Percentiles rank a stretch among this genome's conserved stretches.
Conservation (phyloP, 2,113 vertebrate species). For the Pholis gunnellus region DNA sequence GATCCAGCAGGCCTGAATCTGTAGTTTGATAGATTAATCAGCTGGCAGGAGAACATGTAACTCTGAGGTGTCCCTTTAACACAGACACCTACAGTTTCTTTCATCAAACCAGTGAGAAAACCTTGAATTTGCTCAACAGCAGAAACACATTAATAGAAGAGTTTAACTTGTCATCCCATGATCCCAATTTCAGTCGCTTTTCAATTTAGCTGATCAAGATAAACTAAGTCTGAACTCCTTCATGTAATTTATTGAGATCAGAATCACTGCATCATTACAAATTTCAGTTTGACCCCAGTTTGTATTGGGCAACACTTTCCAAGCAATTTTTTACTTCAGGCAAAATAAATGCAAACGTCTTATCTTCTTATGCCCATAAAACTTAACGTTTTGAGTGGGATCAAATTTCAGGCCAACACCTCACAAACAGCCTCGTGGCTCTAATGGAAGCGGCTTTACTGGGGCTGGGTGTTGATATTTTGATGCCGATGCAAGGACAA, state of each 20-base stretch:
- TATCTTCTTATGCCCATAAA: background rate
- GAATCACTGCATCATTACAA: no score
- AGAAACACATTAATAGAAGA: background rate
- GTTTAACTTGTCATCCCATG: background rate
- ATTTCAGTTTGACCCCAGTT: no score
- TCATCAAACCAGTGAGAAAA: background rate
- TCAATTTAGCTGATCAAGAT: background rate
- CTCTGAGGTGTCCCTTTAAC: background rate
- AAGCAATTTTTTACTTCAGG: no score
- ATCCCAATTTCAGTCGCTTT: background rate
- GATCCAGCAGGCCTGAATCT: background rate
- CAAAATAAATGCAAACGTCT: no score
- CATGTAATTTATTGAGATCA: no score
- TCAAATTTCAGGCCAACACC: background rate
- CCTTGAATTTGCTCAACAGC: background rate
- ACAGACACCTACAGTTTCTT: background rate
- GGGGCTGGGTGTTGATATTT: background rate
- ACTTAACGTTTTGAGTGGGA: background rate
- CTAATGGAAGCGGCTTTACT: background rate
- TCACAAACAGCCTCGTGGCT: background rate
- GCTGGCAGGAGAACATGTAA: background rate
- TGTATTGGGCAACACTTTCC: no score
- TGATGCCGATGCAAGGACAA: background rate
- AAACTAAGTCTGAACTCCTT: no score
- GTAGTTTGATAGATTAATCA: slow-evolving; percentile 3